Base-by-base conservation (phyloP, 2,113 vertebrate genomes). In the Puntigrus tetrazona region DNA sequence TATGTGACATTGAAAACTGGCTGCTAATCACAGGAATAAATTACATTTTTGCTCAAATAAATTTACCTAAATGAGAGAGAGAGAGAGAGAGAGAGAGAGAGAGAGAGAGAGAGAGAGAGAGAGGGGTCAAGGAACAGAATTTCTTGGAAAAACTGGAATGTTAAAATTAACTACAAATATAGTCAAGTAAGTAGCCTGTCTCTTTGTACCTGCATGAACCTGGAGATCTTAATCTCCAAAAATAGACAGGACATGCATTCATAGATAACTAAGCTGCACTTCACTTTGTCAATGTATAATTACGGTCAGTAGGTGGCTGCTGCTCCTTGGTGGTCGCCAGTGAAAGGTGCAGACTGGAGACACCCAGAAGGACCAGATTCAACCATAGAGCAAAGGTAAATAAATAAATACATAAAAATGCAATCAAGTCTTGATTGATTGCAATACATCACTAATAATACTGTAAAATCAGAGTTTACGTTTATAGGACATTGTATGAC, bases 261-360 rank as follows among this genome's bases (percentile, higher is more conserved):
- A 6, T 27, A 74, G n/a, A 43, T 25, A 25, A 52, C 16, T 18
- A 31, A 38, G 7, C 16, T 43, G 52, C 8, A 13, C 14, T 57
- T 34, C 18, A 79, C 7, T 13, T 47, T 50, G 25, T 18, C 0
- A 1, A 27, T 36, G 36, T 55, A 1, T 80, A 57, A 50, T 81
- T 6, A 55, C 63, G n/a, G 18, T 82, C 14, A 55, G 31, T 81
- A 99, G 98, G 98, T 99, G 72, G 97, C 98, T 88, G 96, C 94
- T 93, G 98, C 98, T 92, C 98, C 98, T 86, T 99, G 98, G 98
- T 99, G 98, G 98, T 86, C 98, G 67, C 98, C 98, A 52, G 97
- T 99, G 59, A 98, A 97, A 94, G 96, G 94, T 9, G 96, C 98
- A 69, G 91, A 93, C 91, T 99, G 98, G 98, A 96, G 85, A 90